Evolutionary conservation across 2,797 vertebrate species (phyloP).

Genomic region (Sebastes iracundus): DNA sequence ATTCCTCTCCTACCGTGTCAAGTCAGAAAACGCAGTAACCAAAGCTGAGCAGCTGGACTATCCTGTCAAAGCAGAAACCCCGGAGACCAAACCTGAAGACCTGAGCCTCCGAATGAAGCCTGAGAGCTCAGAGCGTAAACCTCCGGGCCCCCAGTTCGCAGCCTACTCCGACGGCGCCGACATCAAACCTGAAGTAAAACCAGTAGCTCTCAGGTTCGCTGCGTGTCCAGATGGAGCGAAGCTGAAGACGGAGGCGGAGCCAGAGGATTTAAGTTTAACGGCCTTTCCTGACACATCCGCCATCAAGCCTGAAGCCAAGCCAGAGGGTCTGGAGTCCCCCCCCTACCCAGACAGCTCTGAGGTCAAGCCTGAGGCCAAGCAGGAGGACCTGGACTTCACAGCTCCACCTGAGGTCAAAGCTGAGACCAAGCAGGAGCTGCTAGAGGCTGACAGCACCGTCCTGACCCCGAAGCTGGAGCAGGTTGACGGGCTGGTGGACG

Average conservation of each 20-base stretch:
- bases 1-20: conserved; percentile 25
- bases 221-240: conserved; percentile 18
- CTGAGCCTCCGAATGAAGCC: conserved; percentile 55
- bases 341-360: conserved; percentile 64
- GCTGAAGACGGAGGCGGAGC: conserved; percentile 52
- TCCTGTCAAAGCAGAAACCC: conserved; percentile 63
- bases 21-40: conserved; percentile 49
- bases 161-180: conserved; percentile 20
- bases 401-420: conserved; percentile 36
- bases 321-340: conserved; percentile 45
- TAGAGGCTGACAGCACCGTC: conserved; percentile 82
- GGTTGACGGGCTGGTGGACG: conserved; percentile 62
- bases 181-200: conserved; percentile 63
- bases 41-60: conserved; percentile 70
- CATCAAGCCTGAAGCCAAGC: conserved; percentile 60
- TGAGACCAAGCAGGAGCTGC: conserved; percentile 67
- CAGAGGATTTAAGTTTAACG: conserved; percentile 23
- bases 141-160: conserved; percentile 40
- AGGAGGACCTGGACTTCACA: conserved; percentile 35
- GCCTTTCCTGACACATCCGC: conserved; percentile 28
- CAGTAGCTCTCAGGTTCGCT: conserved; percentile 1
- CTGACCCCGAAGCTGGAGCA: conserved; percentile 80
- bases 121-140: conserved; percentile 44
- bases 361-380: conserved; percentile 60
- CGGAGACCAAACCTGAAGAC: conserved; percentile 73